These are phyloP conservation scores for Agapetus fuscipes DNA, from an alignment of 2,888 invertebrate species.

Conservation along the genomic window DNA sequence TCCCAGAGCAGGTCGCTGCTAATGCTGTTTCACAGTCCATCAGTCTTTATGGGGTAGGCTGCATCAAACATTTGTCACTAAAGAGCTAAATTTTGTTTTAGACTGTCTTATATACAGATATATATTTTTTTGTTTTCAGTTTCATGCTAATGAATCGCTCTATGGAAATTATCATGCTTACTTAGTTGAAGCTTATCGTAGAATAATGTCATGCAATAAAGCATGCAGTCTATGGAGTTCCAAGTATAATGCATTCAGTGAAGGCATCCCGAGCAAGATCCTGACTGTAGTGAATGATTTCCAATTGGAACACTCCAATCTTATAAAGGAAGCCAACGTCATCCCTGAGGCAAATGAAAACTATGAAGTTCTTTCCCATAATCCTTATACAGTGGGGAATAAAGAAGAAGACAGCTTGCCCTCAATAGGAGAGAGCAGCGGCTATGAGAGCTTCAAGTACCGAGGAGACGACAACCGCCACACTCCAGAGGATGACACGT, in stretches of 20 bases:
- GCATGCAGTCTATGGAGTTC: conserved; percentile 75
- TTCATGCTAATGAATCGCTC: conserved; percentile 54
- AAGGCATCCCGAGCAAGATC: conserved; percentile 29
- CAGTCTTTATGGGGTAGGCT: no score
- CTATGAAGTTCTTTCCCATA: conserved; percentile 4
- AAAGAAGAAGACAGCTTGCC: conserved; percentile 51
- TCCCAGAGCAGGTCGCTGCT: conserved; percentile 9
- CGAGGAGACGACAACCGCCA: conserved; percentile 46
- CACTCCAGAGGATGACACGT: conserved; percentile 31
- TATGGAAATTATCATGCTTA: conserved; percentile 80
- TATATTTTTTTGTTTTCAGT: conserved; percentile 24
- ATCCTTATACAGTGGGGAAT: conserved; percentile 3
- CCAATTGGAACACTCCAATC: conserved; percentile 23
- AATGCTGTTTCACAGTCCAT: conserved; percentile 5
- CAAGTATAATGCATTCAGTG: conserved; percentile 58
- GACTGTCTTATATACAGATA: no score
- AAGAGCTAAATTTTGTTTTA: no score
- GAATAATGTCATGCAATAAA: conserved; percentile 61
- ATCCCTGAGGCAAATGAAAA: conserved; percentile 14
- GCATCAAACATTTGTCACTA: no score
- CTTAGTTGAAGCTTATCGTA: conserved; percentile 72
- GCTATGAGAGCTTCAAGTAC: conserved; percentile 63
- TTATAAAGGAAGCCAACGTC: conserved; percentile 18
- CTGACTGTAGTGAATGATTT: conserved; percentile 24
- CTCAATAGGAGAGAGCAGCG: conserved; percentile 67